Conservation (phyloP, 2,888 invertebrate genomes). For the Plagodis pulveraria region DNA sequence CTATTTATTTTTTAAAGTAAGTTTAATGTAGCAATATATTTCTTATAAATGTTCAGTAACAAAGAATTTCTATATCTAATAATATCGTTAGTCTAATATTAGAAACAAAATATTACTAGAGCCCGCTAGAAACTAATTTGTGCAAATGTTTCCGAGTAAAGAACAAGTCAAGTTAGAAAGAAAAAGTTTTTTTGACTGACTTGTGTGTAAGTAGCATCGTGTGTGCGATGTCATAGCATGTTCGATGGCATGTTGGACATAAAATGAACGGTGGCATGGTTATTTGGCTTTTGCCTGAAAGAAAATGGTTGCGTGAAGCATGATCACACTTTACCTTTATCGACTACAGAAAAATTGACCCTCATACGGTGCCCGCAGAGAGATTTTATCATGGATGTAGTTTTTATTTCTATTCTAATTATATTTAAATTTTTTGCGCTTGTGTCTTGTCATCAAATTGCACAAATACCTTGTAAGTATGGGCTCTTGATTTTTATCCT, state of each 20-base stretch:
- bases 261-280: conserved; percentile 53
- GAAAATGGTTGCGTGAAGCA: conserved; percentile 59
- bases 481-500: too few relatives aligned
- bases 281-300: conserved; percentile 53
- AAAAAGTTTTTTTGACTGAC: conserved; percentile 68
- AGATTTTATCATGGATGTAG: too few relatives aligned
- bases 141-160: conserved; percentile 34
- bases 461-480: too few relatives aligned
- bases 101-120: conserved; percentile 1
- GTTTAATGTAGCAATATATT: too few relatives aligned
- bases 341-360: neutral
- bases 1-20: too few relatives aligned
- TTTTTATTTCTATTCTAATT: too few relatives aligned
- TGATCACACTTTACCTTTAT: conserved; percentile 22
- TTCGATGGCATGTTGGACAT: conserved; percentile 58
- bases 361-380: neutral
- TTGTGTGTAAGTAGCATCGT: conserved; percentile 48
- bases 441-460: too few relatives aligned
- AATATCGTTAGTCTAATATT: neutral
- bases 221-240: conserved; percentile 53
- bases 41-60: too few relatives aligned
- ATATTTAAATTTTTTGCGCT: too few relatives aligned
- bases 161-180: conserved; percentile 53
- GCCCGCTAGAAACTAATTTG: neutral
- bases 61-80: too few relatives aligned